phyloP scores from a whole-genome alignment of 2,113 vertebrate species.

The Neogobius melanostomus region DNA sequence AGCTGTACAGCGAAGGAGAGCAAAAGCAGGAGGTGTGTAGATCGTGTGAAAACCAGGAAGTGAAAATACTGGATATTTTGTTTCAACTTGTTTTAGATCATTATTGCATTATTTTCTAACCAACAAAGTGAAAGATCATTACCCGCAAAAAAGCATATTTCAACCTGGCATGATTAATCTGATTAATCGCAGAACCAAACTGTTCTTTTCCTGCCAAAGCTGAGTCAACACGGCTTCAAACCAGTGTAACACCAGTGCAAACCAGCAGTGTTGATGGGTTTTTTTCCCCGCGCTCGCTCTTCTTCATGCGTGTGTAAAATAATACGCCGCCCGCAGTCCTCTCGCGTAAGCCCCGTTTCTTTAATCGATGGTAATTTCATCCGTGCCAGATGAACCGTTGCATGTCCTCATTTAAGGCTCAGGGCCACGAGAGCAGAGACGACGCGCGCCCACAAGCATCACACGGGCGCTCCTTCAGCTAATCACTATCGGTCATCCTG shows the following conservation, averaged over 20 bases:
- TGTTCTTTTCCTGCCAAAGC: not conserved
- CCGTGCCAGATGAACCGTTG: constrained; percentile 21
- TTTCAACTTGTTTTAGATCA: too few species aligned
- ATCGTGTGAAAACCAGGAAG: too few species aligned
- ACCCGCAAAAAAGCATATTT: too few species aligned
- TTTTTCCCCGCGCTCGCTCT: not conserved
- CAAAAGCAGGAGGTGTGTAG: too few species aligned
- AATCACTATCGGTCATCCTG: constrained; percentile 26
- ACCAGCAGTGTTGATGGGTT: not conserved
- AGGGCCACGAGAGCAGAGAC: not conserved
- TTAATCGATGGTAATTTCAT: constrained; percentile 39
- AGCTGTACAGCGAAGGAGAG: too few species aligned
- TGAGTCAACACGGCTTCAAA: not conserved
- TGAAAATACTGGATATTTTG: too few species aligned
- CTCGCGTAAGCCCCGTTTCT: constrained; percentile 1
- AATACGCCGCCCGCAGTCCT: not conserved
- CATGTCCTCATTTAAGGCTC: constrained; percentile 33
- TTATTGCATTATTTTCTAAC: too few species aligned
- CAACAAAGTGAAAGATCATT: too few species aligned
- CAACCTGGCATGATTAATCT: too few species aligned
- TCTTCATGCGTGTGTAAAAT: constrained; percentile 1
- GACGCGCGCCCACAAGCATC: constrained; percentile 5
- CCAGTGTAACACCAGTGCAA: not conserved
- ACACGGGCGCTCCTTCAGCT: constrained; percentile 13
- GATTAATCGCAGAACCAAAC: too few species aligned